Conservation (phyloP, 2,113 vertebrate genomes). For the Scomber colias region DNA sequence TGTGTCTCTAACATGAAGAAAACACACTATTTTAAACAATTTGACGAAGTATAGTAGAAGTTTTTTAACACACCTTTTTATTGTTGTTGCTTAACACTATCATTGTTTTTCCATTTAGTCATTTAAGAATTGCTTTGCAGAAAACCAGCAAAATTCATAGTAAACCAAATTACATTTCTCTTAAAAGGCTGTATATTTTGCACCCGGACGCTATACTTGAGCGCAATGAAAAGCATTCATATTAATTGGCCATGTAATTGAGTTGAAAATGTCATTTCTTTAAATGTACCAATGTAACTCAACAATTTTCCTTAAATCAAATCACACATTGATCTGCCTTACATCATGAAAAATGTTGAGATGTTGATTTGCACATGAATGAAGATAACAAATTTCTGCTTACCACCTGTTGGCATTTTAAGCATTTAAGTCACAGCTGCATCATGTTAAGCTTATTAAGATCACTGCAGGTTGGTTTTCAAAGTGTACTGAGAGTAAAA, state of each 20-base stretch:
- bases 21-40: neutral
- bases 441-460: neutral
- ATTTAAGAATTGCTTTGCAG: neutral
- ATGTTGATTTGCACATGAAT: constrained; percentile 19
- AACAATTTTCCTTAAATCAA: constrained; percentile 15
- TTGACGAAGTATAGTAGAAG: neutral
- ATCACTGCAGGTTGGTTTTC: constrained; percentile 15
- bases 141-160: neutral
- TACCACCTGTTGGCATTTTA: neutral
- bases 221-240: neutral
- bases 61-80: neutral
- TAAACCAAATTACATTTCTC: neutral
- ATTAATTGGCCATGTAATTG: neutral
- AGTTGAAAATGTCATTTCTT: neutral
- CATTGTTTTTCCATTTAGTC: neutral
- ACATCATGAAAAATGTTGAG: constrained; percentile 30
- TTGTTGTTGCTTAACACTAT: constrained; percentile 8
- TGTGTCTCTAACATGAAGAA: neutral
- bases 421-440: neutral
- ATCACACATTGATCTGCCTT: constrained; percentile 53
- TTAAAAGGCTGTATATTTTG: neutral
- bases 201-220: neutral
- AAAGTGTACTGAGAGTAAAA: neutral
- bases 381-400: neutral
- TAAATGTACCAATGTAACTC: constrained; percentile 11